phyloP scores from a whole-genome alignment of 2,888 invertebrate species.

The Peribatodes rhomboidaria region DNA sequence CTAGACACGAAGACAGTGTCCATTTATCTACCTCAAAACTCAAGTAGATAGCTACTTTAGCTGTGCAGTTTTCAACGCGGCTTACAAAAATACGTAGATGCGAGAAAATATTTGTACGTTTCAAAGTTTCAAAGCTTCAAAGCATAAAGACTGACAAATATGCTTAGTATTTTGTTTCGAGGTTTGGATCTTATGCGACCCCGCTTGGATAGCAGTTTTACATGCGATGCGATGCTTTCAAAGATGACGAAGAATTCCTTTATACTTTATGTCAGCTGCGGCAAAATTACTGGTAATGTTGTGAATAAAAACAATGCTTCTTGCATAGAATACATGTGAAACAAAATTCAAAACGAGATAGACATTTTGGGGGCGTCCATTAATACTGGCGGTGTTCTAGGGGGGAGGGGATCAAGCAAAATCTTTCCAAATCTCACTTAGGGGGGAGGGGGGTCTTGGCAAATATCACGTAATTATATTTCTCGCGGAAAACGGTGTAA shows the following conservation, averaged over 20 bases:
- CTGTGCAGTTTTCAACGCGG: background rate
- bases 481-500: too few relatives aligned
- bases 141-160: constrained; percentile 32
- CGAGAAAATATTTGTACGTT: constrained; percentile 32
- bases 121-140: constrained; percentile 26
- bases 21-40: constrained; percentile 8
- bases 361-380: too few relatives aligned
- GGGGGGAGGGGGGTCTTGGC: too few relatives aligned
- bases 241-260: constrained; percentile 27
- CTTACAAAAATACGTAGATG: constrained; percentile 8
- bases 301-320: too few relatives aligned
- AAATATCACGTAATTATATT: too few relatives aligned
- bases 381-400: too few relatives aligned
- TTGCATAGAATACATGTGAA: too few relatives aligned
- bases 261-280: constrained; percentile 3
- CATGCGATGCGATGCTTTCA: constrained; percentile 14
- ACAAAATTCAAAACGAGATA: too few relatives aligned
- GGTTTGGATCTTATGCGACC: constrained; percentile 16
- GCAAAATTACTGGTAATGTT: background rate
- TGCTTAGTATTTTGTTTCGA: constrained; percentile 27
- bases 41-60: background rate
- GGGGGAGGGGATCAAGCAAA: too few relatives aligned
- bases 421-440: too few relatives aligned
- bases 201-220: constrained; percentile 21
- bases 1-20: background rate